A percentile compares a stretch with the other conserved stretches of the same genome.
Conservation (phyloP, 2,797 vertebrate species). For the Syngnathus rostellatus region DNA sequence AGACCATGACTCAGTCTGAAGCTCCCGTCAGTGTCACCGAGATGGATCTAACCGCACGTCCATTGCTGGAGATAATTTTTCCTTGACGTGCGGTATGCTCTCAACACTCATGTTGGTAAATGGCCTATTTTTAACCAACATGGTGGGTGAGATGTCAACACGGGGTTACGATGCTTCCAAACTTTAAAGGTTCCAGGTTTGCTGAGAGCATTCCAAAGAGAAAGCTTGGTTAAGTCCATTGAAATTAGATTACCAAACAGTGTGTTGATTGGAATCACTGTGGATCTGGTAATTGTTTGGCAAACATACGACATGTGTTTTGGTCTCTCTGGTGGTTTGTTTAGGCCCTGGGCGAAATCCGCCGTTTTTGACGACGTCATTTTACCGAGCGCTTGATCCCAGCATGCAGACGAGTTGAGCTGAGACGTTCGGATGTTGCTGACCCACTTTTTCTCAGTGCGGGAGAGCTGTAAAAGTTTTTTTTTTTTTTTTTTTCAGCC, state of each 20-base stretch:
- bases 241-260: neutral
- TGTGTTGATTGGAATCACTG: slow-evolving; percentile 35
- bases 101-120: slow-evolving; percentile 29
- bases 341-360: slow-evolving; percentile 20
- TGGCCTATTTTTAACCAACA: slow-evolving; percentile 25
- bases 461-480: slow-evolving; percentile 43
- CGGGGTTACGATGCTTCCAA: neutral
- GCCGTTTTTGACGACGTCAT: slow-evolving; percentile 25
- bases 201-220: neutral
- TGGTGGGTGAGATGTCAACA: slow-evolving; percentile 14
- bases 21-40: slow-evolving; percentile 35
- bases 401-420: slow-evolving; percentile 23
- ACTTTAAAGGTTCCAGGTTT: neutral
- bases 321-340: slow-evolving; percentile 14
- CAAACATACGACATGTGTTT: slow-evolving; percentile 38
- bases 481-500: slow-evolving; percentile 19
- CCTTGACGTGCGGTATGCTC: slow-evolving; percentile 45
- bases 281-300: slow-evolving; percentile 19
- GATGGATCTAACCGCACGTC: slow-evolving; percentile 16
- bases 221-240: neutral
- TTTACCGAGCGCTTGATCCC: slow-evolving; percentile 25
- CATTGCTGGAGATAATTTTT: slow-evolving; percentile 25
- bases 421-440: slow-evolving; percentile 35
- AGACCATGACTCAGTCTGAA: slow-evolving; percentile 46
- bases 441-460: slow-evolving; percentile 54